A percentile compares a stretch with the other conserved stretches of the same genome.
Evolutionary conservation across 2,888 invertebrate species (phyloP).

Genomic region (Ennomos fuscantarius): DNA sequence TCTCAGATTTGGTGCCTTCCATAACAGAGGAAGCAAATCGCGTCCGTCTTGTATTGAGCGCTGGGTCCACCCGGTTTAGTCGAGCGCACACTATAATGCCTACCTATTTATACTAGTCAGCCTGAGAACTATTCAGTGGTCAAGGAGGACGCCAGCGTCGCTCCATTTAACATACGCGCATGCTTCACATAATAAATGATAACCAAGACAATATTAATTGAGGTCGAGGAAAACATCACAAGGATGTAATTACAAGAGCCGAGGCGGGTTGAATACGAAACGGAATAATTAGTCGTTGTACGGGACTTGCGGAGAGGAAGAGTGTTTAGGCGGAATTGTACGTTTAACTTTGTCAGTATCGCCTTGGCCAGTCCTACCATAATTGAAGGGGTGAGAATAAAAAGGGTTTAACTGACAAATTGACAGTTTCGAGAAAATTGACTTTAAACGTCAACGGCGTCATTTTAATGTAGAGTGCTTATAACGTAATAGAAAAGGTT

Average conservation of each 20-base stretch:
- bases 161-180: conserved; percentile 74
- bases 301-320: conserved; percentile 9
- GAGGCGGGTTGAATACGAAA: conserved; percentile 26
- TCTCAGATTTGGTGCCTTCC: conserved; percentile 16
- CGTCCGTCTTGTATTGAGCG: conserved; percentile 16
- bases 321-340: conserved; percentile 11
- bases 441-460: no score
- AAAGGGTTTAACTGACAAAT: no score
- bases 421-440: no score
- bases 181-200: conserved; percentile 57
- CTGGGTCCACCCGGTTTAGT: conserved; percentile 33
- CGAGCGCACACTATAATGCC: conserved; percentile 40
- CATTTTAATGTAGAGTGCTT: no score
- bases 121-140: conserved; percentile 68
- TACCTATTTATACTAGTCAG: conserved; percentile 57
- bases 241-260: conserved; percentile 33
- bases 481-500: no score
- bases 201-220: conserved; percentile 47
- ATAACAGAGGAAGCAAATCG: conserved; percentile 8
- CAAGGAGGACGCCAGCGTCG: conserved; percentile 69
- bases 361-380: conserved; percentile 2
- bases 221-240: conserved; percentile 31
- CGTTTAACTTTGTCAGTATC: conserved; percentile 4
- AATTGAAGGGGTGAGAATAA: no score
- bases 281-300: conserved; percentile 18